phyloP scores from a whole-genome alignment of 1,140 invertebrate species.

The Magallana ariakensis region DNA sequence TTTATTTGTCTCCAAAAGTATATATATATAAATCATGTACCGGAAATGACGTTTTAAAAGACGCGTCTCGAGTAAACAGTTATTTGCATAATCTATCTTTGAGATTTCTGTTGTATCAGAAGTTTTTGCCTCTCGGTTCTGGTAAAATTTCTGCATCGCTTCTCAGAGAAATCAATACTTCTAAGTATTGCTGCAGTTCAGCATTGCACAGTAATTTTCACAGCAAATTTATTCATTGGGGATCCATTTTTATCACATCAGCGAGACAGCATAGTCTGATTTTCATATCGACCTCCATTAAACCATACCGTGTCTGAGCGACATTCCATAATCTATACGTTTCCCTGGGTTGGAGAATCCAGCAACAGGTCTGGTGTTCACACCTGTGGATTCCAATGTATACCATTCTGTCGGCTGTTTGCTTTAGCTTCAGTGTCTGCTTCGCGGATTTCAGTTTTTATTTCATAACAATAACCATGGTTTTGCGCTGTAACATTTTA shows the following conservation, averaged over 20 bases:
- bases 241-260: slow-evolving; percentile 8
- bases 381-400: neutral
- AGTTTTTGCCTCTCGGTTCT: too few relatives aligned
- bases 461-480: too few relatives aligned
- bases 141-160: neutral
- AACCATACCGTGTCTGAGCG: neutral
- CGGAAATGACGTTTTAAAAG: too few relatives aligned
- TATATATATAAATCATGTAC: too few relatives aligned
- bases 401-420: too few relatives aligned
- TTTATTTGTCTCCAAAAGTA: too few relatives aligned
- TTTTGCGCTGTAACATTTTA: too few relatives aligned
- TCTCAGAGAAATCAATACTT: neutral
- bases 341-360: neutral
- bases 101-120: too few relatives aligned
- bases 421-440: too few relatives aligned
- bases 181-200: slow-evolving; percentile 13
- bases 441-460: too few relatives aligned
- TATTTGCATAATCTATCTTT: too few relatives aligned
- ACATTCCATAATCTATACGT: neutral
- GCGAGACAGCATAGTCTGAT: neutral
- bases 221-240: slow-evolving; percentile 8
- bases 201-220: slow-evolving; percentile 8
- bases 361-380: slow-evolving; percentile 3
- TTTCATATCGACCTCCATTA: slow-evolving; percentile 14
- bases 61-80: too few relatives aligned